Evolutionary conservation across 1,140 invertebrate genomes (phyloP).

Genomic region (Pseudoatta argentina): DNA sequence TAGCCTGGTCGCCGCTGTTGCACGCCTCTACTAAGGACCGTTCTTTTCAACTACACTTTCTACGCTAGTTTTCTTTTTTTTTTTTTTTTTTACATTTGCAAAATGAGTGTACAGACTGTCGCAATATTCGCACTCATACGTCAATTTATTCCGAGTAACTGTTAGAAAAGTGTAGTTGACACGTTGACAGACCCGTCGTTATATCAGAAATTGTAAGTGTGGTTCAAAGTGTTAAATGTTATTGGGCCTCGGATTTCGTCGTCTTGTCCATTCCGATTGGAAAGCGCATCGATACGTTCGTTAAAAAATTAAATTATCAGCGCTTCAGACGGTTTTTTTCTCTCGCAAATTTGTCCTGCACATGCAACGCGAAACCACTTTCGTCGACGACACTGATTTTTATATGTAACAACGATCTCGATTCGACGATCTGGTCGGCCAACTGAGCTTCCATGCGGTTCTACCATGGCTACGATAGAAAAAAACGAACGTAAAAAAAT

Average conservation of each 20-base stretch:
- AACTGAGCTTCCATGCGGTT: background rate
- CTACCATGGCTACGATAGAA: background rate
- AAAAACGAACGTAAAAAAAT: constrained; percentile 27
- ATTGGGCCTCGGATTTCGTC: background rate
- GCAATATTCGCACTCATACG: constrained; percentile 4
- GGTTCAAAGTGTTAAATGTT: background rate
- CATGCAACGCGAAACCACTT: constrained; percentile 25
- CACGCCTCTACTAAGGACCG: background rate
- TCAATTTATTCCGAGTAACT: background rate
- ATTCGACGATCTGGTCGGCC: constrained; percentile 15
- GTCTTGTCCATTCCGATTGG: constrained; percentile 5
- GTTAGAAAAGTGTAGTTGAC: constrained; percentile 24
- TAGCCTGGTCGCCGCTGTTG: constrained; percentile 14
- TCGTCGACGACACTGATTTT: constrained; percentile 4
- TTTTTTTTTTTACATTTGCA: constrained; percentile 32
- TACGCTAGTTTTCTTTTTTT: constrained; percentile 36
- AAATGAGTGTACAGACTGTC: constrained; percentile 6
- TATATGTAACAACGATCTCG: constrained; percentile 9
- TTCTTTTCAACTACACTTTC: constrained; percentile 44
- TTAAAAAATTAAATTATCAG: constrained; percentile 55
- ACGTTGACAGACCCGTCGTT: constrained; percentile 15
- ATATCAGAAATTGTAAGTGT: constrained; percentile 13
- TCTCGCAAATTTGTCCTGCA: background rate
- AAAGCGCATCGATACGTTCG: constrained; percentile 26
- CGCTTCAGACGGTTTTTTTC: background rate